Conservation (phyloP, 1,140 invertebrate genomes). For the Stenopsyche tienmushanensis region DNA sequence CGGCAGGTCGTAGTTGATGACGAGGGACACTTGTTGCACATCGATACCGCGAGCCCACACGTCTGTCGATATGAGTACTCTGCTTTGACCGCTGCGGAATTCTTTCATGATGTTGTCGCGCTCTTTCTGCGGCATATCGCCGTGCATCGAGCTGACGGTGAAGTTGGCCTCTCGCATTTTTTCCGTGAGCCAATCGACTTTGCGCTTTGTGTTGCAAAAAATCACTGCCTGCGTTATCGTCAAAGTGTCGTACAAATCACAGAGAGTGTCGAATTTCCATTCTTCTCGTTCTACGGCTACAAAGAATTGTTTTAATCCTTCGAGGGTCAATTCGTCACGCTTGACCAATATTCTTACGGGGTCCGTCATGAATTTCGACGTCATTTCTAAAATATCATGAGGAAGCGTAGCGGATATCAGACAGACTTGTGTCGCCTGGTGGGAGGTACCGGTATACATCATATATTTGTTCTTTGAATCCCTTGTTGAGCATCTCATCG, state of each 20-base stretch:
- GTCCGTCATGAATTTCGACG: slow-evolving; percentile 99
- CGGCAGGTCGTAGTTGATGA: slow-evolving; percentile 99
- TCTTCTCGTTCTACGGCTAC: slow-evolving; percentile 99
- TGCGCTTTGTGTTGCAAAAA: slow-evolving; percentile 99
- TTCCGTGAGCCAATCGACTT: slow-evolving; percentile 97
- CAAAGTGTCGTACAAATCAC: slow-evolving; percentile 97
- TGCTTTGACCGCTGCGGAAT: slow-evolving; percentile 92
- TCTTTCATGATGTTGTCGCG: slow-evolving; percentile 99
- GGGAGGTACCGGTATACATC: slow-evolving; percentile 98
- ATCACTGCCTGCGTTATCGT: slow-evolving; percentile 99
- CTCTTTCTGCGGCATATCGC: slow-evolving; percentile 99
- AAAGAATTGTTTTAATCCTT: slow-evolving; percentile 99
- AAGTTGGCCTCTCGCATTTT: slow-evolving; percentile 99
- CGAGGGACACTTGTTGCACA: slow-evolving; percentile 95
- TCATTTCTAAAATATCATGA: slow-evolving; percentile 99
- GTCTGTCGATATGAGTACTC: slow-evolving; percentile 98
- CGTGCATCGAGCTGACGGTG: slow-evolving; percentile 99
- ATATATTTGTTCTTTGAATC: slow-evolving; percentile 99
- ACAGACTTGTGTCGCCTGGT: slow-evolving; percentile 93
- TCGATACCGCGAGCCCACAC: slow-evolving; percentile 99
- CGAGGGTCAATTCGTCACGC: slow-evolving; percentile 99
- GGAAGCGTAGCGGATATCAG: slow-evolving; percentile 97
- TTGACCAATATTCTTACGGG: slow-evolving; percentile 99
- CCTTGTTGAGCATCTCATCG: no score
- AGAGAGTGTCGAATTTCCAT: slow-evolving; percentile 99